A percentile compares a stretch with the other conserved stretches of the same genome.
phyloP scores from a whole-genome alignment of 30 jellyfish, hydroid and myxozoan genomes.

The Nemopilema nomurai region DNA sequence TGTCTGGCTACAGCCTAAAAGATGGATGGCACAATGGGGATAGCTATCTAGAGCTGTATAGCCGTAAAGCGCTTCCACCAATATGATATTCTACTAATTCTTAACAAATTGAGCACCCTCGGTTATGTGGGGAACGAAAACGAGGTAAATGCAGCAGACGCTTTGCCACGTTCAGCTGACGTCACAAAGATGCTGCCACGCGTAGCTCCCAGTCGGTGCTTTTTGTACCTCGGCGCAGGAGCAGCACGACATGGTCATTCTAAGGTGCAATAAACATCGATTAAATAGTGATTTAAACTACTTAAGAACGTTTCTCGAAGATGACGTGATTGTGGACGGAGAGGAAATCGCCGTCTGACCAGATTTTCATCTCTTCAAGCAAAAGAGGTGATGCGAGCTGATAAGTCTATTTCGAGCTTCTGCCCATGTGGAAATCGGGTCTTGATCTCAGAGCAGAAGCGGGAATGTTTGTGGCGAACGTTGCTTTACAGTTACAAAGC shows the following conservation, averaged over 20 bases:
- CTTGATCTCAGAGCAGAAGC: background rate
- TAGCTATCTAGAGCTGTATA: no score
- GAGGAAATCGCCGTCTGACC: conserved; percentile 70
- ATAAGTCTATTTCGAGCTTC: background rate
- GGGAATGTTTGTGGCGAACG: background rate
- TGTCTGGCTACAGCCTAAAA: no score
- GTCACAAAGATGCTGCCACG: no score
- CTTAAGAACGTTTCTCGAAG: conserved; percentile 32
- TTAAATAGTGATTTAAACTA: conserved; percentile 26
- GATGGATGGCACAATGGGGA: no score
- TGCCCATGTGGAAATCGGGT: background rate
- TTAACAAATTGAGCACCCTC: no score
- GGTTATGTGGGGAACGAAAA: background rate
- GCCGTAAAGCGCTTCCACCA: no score
- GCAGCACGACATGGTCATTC: conserved; percentile 7
- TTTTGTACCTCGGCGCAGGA: background rate
- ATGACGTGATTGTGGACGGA: conserved; percentile 44
- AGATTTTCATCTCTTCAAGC: conserved; percentile 55
- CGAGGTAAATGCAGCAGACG: background rate
- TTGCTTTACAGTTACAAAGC: background rate
- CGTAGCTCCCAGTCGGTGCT: no score
- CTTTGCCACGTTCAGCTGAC: background rate
- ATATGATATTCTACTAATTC: no score
- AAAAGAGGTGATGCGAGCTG: conserved; percentile 57
- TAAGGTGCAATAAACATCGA: conserved; percentile 42